Evolutionary conservation across 2,888 invertebrate genomes (phyloP), one percentile per base, ranked within the genome.

Genomic region (Biston stratarius): DNA sequence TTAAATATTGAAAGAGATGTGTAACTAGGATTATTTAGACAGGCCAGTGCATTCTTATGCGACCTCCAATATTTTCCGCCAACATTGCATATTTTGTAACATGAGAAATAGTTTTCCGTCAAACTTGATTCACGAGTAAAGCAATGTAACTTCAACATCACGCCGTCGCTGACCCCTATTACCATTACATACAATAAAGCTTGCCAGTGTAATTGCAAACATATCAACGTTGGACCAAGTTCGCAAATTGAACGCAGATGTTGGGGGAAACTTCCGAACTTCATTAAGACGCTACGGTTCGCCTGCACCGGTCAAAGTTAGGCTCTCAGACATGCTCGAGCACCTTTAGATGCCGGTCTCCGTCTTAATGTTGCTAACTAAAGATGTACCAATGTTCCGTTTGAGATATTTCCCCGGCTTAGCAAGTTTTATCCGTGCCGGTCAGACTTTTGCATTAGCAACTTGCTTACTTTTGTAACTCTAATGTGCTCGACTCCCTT

Each of bases 271-370:
- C 83, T 90, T 87, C 77, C 78, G 81, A 91, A 91, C 83, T 92
- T 91, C 89, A 91, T 91, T 90, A 91, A 87, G 89, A 86, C 85
- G 86, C 84, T 84, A 85, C 84, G 86, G 87, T 87, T 88, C 85
- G 84, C 81, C 77, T 85, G 85, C 82, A 83, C 80, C 80, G 82
- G 84, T 82, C 84, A 83, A 89, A 90, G 83, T 88, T 88, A 75
- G 83, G 78, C 82, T 81, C 83, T 86, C 81, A 79, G 83, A 78
- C 83, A 83, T 82, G 85, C 80, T 83, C 78, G 81, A 86, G 85
- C 83, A 85, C 85, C 86, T 83, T 82, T 73, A 69, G 83, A 81
- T 78, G 77, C 76, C 76, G 70, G 77, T 78, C 76, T 79, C 75
- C 70, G 77, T 78, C 77, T 79, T 83, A 83, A 84, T 83, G 84